Evolutionary conservation across 2,113 vertebrate species (phyloP).

Genomic region (Lampris megalopsis): DNA sequence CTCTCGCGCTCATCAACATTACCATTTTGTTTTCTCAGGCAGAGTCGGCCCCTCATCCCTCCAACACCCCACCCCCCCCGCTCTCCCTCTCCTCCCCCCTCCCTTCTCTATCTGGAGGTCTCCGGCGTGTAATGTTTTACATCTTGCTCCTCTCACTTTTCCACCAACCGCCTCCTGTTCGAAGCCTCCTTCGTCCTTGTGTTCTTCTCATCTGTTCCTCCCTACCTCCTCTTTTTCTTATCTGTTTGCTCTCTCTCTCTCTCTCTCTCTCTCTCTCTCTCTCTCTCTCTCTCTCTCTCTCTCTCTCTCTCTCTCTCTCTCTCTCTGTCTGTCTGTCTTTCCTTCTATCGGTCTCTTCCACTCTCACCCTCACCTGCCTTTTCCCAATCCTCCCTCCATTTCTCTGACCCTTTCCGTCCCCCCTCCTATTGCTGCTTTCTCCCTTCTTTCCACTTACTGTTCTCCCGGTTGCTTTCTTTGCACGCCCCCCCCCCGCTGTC

Average conservation of each 20-base stretch:
- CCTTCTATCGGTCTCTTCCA: too few species aligned
- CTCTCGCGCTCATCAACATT: conserved; percentile 29
- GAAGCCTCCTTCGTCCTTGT: neutral
- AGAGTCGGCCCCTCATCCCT: neutral
- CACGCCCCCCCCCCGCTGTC: neutral
- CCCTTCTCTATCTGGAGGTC: conserved; percentile 24
- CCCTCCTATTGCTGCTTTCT: neutral
- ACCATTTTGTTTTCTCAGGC: conserved; percentile 39
- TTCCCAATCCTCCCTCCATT: neutral
- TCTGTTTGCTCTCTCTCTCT: neutral
- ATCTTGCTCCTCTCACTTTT: conserved; percentile 26
- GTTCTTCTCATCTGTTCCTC: neutral
- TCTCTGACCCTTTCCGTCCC: neutral
- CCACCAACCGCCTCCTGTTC: neutral
- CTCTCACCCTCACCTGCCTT: neutral
- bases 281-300: neutral
- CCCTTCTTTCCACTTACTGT: neutral
- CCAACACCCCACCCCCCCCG: conserved; percentile 18
- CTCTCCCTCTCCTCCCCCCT: neutral
- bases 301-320: neutral
- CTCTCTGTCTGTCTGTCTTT: neutral
- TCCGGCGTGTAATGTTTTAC: conserved; percentile 43
- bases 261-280: neutral
- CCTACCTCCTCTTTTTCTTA: neutral
- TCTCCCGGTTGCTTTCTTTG: neutral